phyloP scores from a whole-genome alignment of 2,888 invertebrate genomes.

The Nomada goodeniana region DNA sequence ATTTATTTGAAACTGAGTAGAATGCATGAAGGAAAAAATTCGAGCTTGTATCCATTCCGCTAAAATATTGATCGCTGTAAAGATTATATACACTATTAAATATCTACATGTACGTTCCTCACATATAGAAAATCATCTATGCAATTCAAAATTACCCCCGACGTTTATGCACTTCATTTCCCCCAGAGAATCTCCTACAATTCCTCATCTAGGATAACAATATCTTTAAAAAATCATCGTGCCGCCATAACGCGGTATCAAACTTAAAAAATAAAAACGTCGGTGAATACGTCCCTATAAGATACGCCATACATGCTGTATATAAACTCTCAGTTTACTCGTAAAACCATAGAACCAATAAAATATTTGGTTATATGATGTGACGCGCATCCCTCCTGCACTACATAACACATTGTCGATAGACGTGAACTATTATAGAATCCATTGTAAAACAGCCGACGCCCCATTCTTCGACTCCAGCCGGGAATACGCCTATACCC shows the following conservation, averaged over 20 bases:
- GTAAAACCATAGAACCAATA: slow-evolving; percentile 8
- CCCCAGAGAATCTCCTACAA: too few relatives aligned
- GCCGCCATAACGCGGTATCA: background rate
- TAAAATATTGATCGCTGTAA: too few relatives aligned
- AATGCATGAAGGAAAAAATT: too few relatives aligned
- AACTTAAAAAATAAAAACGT: background rate
- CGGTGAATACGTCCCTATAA: background rate
- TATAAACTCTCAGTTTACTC: background rate
- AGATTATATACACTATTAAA: too few relatives aligned
- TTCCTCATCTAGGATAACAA: background rate
- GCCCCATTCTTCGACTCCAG: slow-evolving; percentile 22
- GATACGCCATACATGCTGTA: background rate
- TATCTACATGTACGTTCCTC: too few relatives aligned
- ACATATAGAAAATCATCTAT: too few relatives aligned
- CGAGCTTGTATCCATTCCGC: too few relatives aligned
- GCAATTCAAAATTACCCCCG: too few relatives aligned
- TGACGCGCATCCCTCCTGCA: background rate
- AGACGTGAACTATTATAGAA: slow-evolving; percentile 31
- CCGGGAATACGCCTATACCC: slow-evolving; percentile 17
- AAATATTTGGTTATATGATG: background rate
- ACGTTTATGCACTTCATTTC: too few relatives aligned
- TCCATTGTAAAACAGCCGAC: slow-evolving; percentile 42
- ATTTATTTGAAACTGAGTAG: too few relatives aligned
- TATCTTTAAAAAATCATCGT: background rate
- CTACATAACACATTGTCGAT: slow-evolving; percentile 32